Conservation (phyloP, 2,888 invertebrate species). For the Ormyrus rosae region DNA sequence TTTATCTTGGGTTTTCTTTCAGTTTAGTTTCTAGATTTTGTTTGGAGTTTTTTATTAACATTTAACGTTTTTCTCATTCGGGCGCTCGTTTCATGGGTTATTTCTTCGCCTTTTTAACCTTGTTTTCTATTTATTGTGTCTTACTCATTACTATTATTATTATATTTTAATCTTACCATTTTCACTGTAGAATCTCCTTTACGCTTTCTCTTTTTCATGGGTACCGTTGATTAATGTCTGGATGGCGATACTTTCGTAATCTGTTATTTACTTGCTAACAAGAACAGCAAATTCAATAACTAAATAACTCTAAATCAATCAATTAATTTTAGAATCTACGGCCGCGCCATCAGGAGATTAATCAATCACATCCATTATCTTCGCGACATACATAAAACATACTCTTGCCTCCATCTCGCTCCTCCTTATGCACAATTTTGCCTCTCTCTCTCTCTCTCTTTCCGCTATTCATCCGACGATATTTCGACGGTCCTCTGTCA, state of each 20-base stretch:
- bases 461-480: not conserved
- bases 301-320: not conserved
- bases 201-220: not conserved
- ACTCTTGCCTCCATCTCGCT: constrained; percentile 19
- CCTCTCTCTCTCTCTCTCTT: constrained; percentile 45
- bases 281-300: too few relatives aligned
- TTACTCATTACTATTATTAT: not conserved
- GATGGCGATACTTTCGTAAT: not conserved
- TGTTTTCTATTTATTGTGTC: not conserved
- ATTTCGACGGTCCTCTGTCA: constrained; percentile 4
- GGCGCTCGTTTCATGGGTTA: too few relatives aligned
- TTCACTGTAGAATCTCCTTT: not conserved
- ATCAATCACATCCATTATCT: constrained; percentile 37
- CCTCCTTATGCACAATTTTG: constrained; percentile 35
- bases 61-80: not conserved
- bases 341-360: constrained; percentile 28
- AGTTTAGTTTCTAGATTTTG: not conserved
- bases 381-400: constrained; percentile 44
- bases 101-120: too few relatives aligned
- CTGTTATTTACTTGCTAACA: too few relatives aligned
- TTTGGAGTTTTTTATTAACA: constrained; percentile 28
- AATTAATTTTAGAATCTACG: not conserved
- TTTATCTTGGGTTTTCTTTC: constrained; percentile 16
- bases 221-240: constrained; percentile 3
- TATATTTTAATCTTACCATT: constrained; percentile 17